phyloP scores from a whole-genome alignment of 2,888 invertebrate genomes.

The Taenaris catops region DNA sequence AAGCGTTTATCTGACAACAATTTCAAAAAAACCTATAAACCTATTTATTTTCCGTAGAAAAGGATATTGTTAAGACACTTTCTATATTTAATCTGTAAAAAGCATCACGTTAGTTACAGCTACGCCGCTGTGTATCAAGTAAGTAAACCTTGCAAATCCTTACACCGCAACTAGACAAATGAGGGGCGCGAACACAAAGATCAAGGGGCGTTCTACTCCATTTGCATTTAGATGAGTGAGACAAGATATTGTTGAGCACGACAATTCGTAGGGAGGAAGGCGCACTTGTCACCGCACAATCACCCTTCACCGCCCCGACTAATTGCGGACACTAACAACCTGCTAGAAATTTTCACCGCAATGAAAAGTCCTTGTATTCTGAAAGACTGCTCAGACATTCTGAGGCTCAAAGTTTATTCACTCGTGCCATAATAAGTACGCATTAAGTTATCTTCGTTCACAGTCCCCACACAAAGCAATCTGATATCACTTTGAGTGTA shows the following conservation, averaged over 20 bases:
- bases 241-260: constrained; percentile 52
- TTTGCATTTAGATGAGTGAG: constrained; percentile 70
- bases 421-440: not conserved
- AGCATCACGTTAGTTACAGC: not conserved
- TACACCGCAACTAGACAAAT: constrained; percentile 47
- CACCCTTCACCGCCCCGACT: constrained; percentile 33
- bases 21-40: no score
- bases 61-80: no score
- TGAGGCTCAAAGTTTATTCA: not conserved
- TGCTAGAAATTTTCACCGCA: constrained; percentile 25
- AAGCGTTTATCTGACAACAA: no score
- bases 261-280: constrained; percentile 25
- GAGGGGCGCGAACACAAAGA: constrained; percentile 59
- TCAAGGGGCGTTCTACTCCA: constrained; percentile 55
- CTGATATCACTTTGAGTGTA: no score
- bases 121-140: constrained; percentile 26
- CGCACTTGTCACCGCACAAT: constrained; percentile 31
- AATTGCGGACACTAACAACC: constrained; percentile 45
- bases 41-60: no score
- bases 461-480: no score
- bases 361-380: constrained; percentile 17
- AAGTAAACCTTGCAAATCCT: constrained; percentile 39
- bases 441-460: not conserved
- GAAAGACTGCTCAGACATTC: constrained; percentile 2
- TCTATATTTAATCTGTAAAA: constrained; percentile 2